phyloP scores from a whole-genome alignment of 2,888 invertebrate species.

The Rhagonycha lutea region DNA sequence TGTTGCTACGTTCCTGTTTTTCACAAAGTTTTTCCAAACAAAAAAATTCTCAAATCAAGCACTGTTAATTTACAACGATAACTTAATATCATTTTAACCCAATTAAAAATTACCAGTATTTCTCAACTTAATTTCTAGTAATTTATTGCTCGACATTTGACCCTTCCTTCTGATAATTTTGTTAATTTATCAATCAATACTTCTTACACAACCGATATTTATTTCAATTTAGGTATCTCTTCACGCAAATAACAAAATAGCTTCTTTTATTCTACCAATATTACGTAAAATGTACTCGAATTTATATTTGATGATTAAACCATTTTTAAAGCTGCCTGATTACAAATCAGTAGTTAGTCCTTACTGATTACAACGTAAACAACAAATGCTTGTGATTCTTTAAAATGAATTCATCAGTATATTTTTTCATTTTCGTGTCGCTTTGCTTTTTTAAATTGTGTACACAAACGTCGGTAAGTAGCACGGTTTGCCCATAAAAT shows the following conservation, averaged over 20 bases:
- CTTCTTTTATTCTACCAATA: neutral
- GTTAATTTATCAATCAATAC: neutral
- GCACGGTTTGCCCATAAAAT: neutral
- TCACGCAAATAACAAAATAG: no score
- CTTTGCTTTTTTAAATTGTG: neutral
- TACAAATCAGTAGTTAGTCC: no score
- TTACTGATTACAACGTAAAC: no score
- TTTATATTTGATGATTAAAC: no score
- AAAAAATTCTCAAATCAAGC: no score
- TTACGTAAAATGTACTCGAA: neutral
- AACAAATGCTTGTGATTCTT: no score
- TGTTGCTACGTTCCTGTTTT: no score
- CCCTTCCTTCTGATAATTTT: neutral
- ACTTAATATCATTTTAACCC: neutral
- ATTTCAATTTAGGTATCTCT: neutral
- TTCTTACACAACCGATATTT: neutral
- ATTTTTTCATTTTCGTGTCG: neutral
- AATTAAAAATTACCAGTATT: neutral
- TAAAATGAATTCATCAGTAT: neutral
- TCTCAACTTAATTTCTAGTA: neutral
- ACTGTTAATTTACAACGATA: no score
- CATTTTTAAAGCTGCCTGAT: no score
- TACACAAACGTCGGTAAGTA: neutral
- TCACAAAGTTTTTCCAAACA: no score
- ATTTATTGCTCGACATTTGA: neutral